Evolutionary conservation across 2,888 invertebrate species (phyloP).

Genomic region (Leucoptera coffeella): DNA sequence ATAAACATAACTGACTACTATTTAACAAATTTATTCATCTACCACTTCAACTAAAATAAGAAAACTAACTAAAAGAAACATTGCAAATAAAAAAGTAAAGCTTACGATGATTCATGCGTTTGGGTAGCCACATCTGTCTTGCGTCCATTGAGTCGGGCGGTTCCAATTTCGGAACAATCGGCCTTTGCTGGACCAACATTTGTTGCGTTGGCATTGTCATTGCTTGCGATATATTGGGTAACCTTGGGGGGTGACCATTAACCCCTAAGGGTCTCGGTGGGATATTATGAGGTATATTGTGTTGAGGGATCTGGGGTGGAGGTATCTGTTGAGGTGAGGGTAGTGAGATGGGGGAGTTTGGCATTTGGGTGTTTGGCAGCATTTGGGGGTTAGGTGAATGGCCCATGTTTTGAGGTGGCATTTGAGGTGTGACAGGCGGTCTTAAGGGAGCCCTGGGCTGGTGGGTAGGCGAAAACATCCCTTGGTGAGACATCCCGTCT

Average conservation of each 20-base stretch:
- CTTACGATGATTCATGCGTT: slow-evolving; percentile 63
- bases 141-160: slow-evolving; percentile 55
- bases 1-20: no score
- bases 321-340: slow-evolving; percentile 4
- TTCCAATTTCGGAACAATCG: slow-evolving; percentile 53
- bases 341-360: slow-evolving; percentile 2
- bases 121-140: slow-evolving; percentile 58
- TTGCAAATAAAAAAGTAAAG: slow-evolving; percentile 30
- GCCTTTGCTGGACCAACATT: slow-evolving; percentile 31
- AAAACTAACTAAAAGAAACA: no score
- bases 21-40: neutral
- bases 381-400: slow-evolving; percentile 13
- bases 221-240: slow-evolving; percentile 32
- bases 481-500: no score
- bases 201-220: slow-evolving; percentile 36
- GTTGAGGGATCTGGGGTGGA: slow-evolving; percentile 17
- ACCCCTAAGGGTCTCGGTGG: slow-evolving; percentile 22
- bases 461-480: slow-evolving; percentile 38
- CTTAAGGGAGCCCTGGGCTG: slow-evolving; percentile 27
- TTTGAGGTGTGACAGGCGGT: slow-evolving; percentile 22
- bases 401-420: slow-evolving; percentile 16
- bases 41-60: neutral
- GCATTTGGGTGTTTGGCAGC: slow-evolving; percentile 5
- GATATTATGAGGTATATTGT: slow-evolving; percentile 20
- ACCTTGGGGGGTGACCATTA: slow-evolving; percentile 15